Evolutionary conservation across 2,113 vertebrate genomes (phyloP), one percentile per base, ranked within the genome.

Genomic region (Naja naja): DNA sequence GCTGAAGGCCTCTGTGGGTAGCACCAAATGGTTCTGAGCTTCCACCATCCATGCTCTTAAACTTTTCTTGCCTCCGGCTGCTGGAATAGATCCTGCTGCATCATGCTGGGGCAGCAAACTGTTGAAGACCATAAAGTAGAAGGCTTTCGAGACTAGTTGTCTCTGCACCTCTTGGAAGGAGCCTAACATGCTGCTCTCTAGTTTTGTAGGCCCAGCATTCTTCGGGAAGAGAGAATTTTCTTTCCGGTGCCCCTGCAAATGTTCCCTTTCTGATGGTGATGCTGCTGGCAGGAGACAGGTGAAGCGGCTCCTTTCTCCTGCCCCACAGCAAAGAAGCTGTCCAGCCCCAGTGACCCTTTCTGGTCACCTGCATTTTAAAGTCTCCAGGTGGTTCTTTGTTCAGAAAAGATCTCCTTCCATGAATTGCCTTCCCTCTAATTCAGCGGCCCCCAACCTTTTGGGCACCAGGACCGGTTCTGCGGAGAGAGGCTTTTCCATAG

Each of bases 1-100:
- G n/a, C 93, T 88, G 94, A 88, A 87, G 81, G 91, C 30, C 93
- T 86, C 30, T 87, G 45, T 86, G 88, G 94, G 1, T n/a, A 89
- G 87, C 93, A 91, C 90, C 92, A 93, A 94, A 10, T 91, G 27
- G 10, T 58, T 27, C 14, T 91, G 53, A 89, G 45, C 58, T 94
- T 92, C 95, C 92, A 74, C 93, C 93, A 52, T 27, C 5, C 0
- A 0, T 87, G 56, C 85, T 85, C 53, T 90, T 90, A 52, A 94
- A 91, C n/a, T 1, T 93, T 91, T 20, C 9, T 90, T 4, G 90
- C n/a, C 87, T 92, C 11, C 64, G 60, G 92, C 85, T 93, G 85
- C 23, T 89, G 60, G 49, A 55, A 54, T n/a, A 11, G 34, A 16
- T 2, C 22, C 23, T 39, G 12, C 49, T 39, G 12, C 49, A 2